Evolutionary conservation across 2,797 vertebrate species (phyloP).

Genomic region (Aulostomus chinensis): DNA sequence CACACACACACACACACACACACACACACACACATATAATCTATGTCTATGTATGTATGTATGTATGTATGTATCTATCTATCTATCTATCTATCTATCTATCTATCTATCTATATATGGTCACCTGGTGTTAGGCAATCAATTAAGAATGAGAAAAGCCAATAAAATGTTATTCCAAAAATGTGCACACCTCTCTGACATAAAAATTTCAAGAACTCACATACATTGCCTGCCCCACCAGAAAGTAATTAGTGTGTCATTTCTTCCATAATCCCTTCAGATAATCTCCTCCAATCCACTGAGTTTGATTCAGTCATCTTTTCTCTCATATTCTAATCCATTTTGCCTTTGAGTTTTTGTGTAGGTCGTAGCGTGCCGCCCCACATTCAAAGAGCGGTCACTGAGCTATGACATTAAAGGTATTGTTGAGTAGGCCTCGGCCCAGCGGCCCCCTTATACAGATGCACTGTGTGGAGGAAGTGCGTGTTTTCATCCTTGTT

Average conservation of each 20-base stretch:
- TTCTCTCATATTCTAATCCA: slow-evolving; percentile 83
- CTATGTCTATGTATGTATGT: too few relatives aligned
- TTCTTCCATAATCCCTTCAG: slow-evolving; percentile 71
- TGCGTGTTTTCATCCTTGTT: slow-evolving; percentile 75
- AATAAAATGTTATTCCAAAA: not conserved
- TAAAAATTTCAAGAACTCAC: slow-evolving; percentile 32
- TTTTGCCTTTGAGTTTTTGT: slow-evolving; percentile 83
- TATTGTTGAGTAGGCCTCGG: slow-evolving; percentile 70
- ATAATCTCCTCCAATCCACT: slow-evolving; percentile 81
- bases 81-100: too few relatives aligned
- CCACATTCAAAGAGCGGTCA: slow-evolving; percentile 71
- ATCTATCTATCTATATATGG: too few relatives aligned
- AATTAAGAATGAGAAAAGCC: not conserved
- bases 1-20: too few relatives aligned
- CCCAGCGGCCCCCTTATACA: slow-evolving; percentile 63
- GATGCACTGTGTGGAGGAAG: slow-evolving; percentile 60
- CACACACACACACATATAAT: too few relatives aligned
- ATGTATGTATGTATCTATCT: too few relatives aligned
- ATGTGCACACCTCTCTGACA: slow-evolving; percentile 16
- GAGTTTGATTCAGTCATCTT: slow-evolving; percentile 84
- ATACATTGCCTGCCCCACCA: slow-evolving; percentile 42
- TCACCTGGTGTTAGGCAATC: too few relatives aligned
- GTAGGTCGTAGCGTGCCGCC: slow-evolving; percentile 65
- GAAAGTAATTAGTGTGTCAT: slow-evolving; percentile 79
- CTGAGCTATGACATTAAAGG: slow-evolving; percentile 85